Evolutionary conservation across 1,140 invertebrate genomes (phyloP).

Genomic region (Psilanteris sp.): DNA sequence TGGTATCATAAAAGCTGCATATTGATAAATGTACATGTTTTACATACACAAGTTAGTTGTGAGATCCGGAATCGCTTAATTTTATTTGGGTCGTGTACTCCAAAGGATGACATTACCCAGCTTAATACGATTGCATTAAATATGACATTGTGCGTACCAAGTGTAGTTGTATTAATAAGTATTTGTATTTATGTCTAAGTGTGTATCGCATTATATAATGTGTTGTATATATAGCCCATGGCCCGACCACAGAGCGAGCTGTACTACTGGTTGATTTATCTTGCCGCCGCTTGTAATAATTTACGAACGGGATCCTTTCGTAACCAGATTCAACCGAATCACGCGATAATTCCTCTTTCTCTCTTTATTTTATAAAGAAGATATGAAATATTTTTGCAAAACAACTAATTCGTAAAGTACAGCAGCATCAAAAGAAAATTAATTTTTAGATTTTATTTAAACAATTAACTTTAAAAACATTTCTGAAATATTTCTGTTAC

Average conservation of each 20-base stretch:
- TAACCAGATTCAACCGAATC: slow-evolving; percentile 62
- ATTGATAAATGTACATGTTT: slow-evolving; percentile 27
- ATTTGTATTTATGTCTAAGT: not conserved
- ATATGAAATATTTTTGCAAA: slow-evolving; percentile 21
- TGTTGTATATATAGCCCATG: slow-evolving; percentile 35
- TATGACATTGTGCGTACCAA: slow-evolving; percentile 27
- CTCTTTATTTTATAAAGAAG: slow-evolving; percentile 46
- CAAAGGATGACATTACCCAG: slow-evolving; percentile 41
- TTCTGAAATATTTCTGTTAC: too few relatives aligned
- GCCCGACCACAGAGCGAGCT: slow-evolving; percentile 58
- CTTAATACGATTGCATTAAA: slow-evolving; percentile 58
- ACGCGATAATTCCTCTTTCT: slow-evolving; percentile 51
- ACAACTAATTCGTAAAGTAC: slow-evolving; percentile 35
- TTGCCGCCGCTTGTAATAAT: slow-evolving; percentile 50
- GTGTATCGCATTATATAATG: slow-evolving; percentile 52
- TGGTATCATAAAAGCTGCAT: slow-evolving; percentile 13
- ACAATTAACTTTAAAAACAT: too few relatives aligned
- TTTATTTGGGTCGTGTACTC: slow-evolving; percentile 40
- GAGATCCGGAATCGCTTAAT: slow-evolving; percentile 19
- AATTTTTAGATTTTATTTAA: too few relatives aligned
- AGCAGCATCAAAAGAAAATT: too few relatives aligned
- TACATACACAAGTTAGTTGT: slow-evolving; percentile 31
- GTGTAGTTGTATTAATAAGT: slow-evolving; percentile 4
- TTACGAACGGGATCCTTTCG: slow-evolving; percentile 60
- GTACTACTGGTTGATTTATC: slow-evolving; percentile 60